Base-by-base conservation (phyloP, 2,113 vertebrate species). In the Siphamia tubifer region DNA sequence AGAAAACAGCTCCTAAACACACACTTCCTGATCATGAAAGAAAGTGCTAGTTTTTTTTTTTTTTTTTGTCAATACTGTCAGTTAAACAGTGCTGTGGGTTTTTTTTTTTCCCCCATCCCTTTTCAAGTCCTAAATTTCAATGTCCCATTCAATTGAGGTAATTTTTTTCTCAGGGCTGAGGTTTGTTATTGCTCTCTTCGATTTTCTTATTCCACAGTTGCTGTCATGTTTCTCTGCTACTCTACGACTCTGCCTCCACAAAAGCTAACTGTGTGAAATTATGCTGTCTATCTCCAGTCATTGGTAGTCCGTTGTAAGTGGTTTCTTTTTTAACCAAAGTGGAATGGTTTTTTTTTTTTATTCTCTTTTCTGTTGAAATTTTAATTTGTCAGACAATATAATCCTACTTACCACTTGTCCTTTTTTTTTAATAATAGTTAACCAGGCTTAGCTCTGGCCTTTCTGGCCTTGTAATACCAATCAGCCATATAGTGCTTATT, bases 221-320 rank as follows among this genome's bases (percentile, higher is more conserved):
- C 72, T 76, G 57, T 84, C 61, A 43, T 79, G 68, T 72, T 71
- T 81, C 42, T 78, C 58, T 57, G 73, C 57, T 65, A 25, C 66
- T 65, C 34, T 23, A 15, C 56, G 52, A 56, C 44, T 83, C 68
- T 79, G 63, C 71, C 58, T 74, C 54, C 68, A 80, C 75, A 86
- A 79, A 86, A 81, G 68, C 63, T 74, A 85, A 83, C 86, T 75
- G 56, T 87, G 73, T 77, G 79, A 87, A 85, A 90, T 87, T 67
- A 89, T 71, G 60, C 79, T 65, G 86, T 82, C 77, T 76, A 77
- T 62, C 56, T 73, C 65, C 61, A 68, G 77, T 56, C 79, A 75
- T 73, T 65, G 44, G 62, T 71, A 68, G 56, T 72, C 74, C 63
- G 79, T 76, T 82, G 54, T 61, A 81, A 84, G 80, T 61, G 23